Evolutionary conservation across 2,113 vertebrate genomes (phyloP).

Genomic region (Engystomops pustulosus): DNA sequence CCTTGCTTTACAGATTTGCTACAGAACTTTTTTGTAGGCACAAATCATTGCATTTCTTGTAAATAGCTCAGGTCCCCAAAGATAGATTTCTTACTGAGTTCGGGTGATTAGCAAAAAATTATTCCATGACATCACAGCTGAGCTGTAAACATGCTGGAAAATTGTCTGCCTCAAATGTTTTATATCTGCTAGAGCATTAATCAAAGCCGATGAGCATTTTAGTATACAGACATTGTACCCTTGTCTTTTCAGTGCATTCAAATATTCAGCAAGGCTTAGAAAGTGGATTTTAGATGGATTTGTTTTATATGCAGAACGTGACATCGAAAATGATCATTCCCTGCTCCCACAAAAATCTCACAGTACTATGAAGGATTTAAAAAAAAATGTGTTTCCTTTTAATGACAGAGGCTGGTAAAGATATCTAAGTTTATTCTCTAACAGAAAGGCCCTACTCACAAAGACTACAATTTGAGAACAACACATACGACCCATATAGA

Average conservation of each 20-base stretch:
- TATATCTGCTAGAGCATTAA: conserved; percentile 32
- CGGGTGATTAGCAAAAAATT: conserved; percentile 34
- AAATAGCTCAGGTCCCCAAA: conserved; percentile 31
- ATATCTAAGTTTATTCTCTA: no score
- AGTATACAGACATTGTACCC: not conserved
- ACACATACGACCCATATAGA: no score
- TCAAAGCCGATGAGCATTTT: not conserved
- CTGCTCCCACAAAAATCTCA: not conserved
- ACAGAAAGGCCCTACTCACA: no score
- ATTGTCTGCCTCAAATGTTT: conserved; percentile 36
- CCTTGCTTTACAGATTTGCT: not conserved
- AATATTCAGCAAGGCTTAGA: not conserved
- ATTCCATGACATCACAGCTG: conserved; percentile 26
- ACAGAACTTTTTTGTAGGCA: not conserved
- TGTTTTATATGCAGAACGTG: not conserved
- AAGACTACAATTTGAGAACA: no score
- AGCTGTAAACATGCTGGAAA: conserved; percentile 42
- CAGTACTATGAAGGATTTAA: not conserved
- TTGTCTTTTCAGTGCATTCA: not conserved
- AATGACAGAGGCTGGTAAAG: no score
- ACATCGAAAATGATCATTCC: not conserved
- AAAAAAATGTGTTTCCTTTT: no score
- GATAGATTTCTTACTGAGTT: conserved; percentile 36
- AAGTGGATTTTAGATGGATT: not conserved
- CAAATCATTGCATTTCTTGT: conserved; percentile 30